These are phyloP conservation scores for Erebia ligea DNA, from an alignment of 2,888 invertebrate genomes.

Conservation along the genomic window DNA sequence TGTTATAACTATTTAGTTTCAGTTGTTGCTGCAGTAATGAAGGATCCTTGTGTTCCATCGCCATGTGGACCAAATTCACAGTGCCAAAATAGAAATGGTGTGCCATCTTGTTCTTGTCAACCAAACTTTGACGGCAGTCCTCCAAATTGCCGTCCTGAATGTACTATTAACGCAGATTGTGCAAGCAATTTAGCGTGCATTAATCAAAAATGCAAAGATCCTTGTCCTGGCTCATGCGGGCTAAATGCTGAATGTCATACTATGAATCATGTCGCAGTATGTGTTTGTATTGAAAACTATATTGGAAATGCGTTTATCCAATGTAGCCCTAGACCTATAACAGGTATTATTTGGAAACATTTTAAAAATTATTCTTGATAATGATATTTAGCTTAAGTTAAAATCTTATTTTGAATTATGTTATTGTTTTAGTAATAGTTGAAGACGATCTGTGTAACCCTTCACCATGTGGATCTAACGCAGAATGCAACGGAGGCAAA, in stretches of 20 bases:
- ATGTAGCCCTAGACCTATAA: constrained; percentile 65
- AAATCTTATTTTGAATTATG: constrained; percentile 3
- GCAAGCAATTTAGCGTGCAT: constrained; percentile 86
- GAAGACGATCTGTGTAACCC: constrained; percentile 85
- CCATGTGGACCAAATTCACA: constrained; percentile 86
- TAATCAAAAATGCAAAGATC: constrained; percentile 86
- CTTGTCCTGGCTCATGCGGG: constrained; percentile 88
- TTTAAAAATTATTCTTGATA: neutral
- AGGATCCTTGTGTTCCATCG: constrained; percentile 86
- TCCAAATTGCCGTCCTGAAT: constrained; percentile 87
- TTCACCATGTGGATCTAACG: constrained; percentile 88
- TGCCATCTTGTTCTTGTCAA: constrained; percentile 85
- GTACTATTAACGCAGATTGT: constrained; percentile 87
- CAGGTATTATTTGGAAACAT: constrained; percentile 49
- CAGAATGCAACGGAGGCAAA: constrained; percentile 86
- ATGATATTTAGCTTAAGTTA: neutral
- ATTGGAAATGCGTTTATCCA: constrained; percentile 86
- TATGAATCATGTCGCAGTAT: constrained; percentile 85
- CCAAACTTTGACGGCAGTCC: constrained; percentile 85
- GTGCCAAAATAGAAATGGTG: constrained; percentile 81
- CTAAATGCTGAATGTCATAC: constrained; percentile 83
- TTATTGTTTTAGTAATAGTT: constrained; percentile 57
- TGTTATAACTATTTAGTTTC: constrained; percentile 51
- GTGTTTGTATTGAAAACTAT: constrained; percentile 82
- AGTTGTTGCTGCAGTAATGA: constrained; percentile 56